Evolutionary conservation across 2,797 vertebrate species (phyloP).

Genomic region (Limnodromus scolopaceus): DNA sequence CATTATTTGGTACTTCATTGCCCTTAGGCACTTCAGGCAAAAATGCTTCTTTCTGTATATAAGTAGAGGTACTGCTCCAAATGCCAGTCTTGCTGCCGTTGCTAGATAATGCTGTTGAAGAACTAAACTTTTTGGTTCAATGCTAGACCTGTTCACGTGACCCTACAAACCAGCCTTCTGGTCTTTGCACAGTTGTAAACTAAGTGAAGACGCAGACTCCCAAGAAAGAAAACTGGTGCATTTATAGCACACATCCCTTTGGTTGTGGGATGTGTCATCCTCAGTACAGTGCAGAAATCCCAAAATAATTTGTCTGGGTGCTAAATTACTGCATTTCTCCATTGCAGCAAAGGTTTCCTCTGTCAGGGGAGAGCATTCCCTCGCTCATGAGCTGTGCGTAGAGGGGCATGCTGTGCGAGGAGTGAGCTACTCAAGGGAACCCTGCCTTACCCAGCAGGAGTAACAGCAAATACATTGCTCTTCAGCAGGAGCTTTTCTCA

Average conservation of each 20-base stretch:
- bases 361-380: not conserved
- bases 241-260: not conserved
- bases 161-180: not conserved
- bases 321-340: not conserved
- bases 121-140: not conserved
- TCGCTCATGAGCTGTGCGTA: rapidly evolving
- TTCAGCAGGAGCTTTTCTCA: not conserved
- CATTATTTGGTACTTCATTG: not conserved
- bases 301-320: not conserved
- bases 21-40: not conserved
- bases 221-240: not conserved
- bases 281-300: not conserved
- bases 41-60: not conserved
- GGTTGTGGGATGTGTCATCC: not conserved
- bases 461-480: not conserved
- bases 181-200: not conserved
- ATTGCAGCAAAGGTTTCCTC: not conserved
- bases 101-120: not conserved
- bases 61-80: not conserved
- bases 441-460: not conserved
- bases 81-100: not conserved
- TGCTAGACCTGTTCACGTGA: not conserved
- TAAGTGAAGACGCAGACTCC: not conserved
- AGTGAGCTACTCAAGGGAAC: not conserved
- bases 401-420: not conserved